Conservation (phyloP, 2,888 invertebrate species). For the Drosophila melanocephala region DNA sequence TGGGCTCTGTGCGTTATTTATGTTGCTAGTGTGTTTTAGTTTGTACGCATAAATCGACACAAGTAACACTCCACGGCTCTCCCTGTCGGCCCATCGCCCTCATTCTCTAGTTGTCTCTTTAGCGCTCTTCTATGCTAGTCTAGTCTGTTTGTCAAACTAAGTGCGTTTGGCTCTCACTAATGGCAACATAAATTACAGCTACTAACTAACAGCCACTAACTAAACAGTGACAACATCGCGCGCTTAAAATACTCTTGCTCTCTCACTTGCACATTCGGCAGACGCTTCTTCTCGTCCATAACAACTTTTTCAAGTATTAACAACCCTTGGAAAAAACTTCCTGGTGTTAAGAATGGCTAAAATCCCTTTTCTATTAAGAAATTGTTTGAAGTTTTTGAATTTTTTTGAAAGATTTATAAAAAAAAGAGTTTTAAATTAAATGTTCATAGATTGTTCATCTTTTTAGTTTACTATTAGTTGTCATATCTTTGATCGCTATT, state of each 20-base stretch:
- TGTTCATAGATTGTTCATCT: background rate
- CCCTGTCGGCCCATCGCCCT: background rate
- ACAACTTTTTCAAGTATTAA: background rate
- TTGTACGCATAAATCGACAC: constrained; percentile 60
- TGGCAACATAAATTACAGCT: constrained; percentile 72
- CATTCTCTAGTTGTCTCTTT: background rate
- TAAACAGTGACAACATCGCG: constrained; percentile 58
- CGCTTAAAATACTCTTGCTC: constrained; percentile 34
- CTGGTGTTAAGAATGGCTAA: background rate
- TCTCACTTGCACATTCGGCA: background rate
- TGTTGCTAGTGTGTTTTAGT: constrained; percentile 55
- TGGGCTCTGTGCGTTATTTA: constrained; percentile 54
- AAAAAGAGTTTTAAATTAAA: too few species aligned
- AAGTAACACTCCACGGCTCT: background rate
- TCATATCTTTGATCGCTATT: background rate
- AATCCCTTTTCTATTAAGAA: background rate
- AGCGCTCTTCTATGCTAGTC: background rate
- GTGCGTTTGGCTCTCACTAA: constrained; percentile 66
- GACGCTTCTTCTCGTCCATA: background rate
- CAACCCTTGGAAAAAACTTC: background rate
- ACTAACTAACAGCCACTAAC: constrained; percentile 65
- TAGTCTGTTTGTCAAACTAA: constrained; percentile 38
- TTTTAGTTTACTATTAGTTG: background rate
- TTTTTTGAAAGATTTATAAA: too few species aligned
- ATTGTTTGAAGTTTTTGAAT: background rate